Percentiles rank a stretch among this genome's conserved stretches.
phyloP scores from a whole-genome alignment of 2,888 invertebrate species.

The Leucophora obtusa region DNA sequence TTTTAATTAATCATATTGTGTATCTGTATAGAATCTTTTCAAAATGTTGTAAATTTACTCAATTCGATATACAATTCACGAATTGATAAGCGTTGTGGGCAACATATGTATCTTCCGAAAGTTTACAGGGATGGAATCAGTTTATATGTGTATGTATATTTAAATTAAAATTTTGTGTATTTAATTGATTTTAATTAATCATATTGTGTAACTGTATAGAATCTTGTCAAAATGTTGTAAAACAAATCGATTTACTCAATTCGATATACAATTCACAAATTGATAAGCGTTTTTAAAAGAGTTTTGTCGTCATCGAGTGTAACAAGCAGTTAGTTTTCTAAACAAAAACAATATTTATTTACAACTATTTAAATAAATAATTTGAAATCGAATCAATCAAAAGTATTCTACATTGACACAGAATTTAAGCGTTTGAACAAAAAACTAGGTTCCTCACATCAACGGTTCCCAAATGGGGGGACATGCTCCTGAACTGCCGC shows the following conservation, averaged over 20 bases:
- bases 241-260: constrained; percentile 18
- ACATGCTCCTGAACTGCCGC: too few relatives aligned
- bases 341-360: constrained; percentile 19
- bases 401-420: constrained; percentile 44
- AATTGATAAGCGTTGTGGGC: constrained; percentile 12
- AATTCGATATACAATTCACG: neutral
- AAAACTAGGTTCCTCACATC: neutral
- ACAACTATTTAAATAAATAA: neutral
- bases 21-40: neutral
- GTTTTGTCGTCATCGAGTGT: neutral
- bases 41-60: constrained; percentile 14
- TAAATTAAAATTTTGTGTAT: too few relatives aligned
- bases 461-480: too few relatives aligned
- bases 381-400: constrained; percentile 27
- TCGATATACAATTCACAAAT: constrained; percentile 6
- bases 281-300: constrained; percentile 11
- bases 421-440: constrained; percentile 22
- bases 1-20: constrained; percentile 46
- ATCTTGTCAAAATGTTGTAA: neutral
- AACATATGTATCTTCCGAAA: too few relatives aligned
- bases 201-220: constrained; percentile 12
- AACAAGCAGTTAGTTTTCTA: neutral
- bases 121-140: too few relatives aligned
- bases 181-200: too few relatives aligned
- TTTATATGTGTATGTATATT: too few relatives aligned